Conservation (phyloP, 2,888 invertebrate genomes). For the Rhabditoides inermis region DNA sequence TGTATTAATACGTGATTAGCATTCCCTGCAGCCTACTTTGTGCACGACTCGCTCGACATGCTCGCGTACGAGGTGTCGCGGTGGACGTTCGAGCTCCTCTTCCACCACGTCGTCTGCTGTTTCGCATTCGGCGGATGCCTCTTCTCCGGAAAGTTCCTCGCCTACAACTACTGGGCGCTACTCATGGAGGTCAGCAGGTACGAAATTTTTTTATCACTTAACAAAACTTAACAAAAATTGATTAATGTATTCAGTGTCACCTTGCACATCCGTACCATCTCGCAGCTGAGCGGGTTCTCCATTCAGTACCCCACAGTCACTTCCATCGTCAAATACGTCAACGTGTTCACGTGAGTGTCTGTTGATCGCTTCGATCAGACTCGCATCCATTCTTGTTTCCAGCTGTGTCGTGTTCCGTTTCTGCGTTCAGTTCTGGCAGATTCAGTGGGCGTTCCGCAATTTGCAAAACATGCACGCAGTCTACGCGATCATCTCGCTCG, state of each 20-base stretch:
- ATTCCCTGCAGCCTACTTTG: conserved; percentile 34
- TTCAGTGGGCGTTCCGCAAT: conserved; percentile 19
- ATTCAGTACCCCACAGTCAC: conserved; percentile 14
- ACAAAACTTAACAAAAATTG: background rate
- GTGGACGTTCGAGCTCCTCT: conserved; percentile 37
- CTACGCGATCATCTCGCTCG: conserved; percentile 17
- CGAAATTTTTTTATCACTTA: background rate
- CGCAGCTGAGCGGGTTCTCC: conserved; percentile 30
- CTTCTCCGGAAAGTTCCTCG: conserved; percentile 15
- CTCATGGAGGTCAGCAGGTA: conserved; percentile 49
- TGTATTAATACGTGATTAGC: background rate
- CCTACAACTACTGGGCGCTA: conserved; percentile 41
- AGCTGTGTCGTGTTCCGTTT: conserved; percentile 42
- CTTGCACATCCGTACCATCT: conserved; percentile 40
- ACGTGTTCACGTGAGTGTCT: conserved; percentile 27
- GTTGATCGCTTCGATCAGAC: too few species aligned
- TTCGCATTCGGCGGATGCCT: conserved; percentile 4
- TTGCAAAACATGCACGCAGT: conserved; percentile 22
- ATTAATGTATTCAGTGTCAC: conserved; percentile 30
- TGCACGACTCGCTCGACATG: conserved; percentile 45
- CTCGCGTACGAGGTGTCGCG: conserved; percentile 34
- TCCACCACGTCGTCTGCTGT: conserved; percentile 35
- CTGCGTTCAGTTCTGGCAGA: conserved; percentile 33
- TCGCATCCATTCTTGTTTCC: conserved; percentile 7
- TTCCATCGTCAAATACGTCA: conserved; percentile 22